Conservation (phyloP, 2,113 vertebrate genomes). For the Ranitomeya variabilis region DNA sequence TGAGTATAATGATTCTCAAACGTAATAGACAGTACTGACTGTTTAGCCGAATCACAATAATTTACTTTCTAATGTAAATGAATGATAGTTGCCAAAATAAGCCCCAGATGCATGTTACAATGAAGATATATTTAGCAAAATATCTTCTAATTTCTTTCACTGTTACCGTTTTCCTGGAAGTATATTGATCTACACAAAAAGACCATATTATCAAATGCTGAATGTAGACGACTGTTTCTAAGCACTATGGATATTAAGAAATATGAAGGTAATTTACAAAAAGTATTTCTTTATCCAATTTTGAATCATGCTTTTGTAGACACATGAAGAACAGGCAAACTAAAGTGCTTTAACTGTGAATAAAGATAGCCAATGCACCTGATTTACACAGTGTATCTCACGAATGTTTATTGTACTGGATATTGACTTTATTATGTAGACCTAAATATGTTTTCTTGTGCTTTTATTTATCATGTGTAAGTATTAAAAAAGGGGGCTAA, state of each 20-base stretch:
- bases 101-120: slow-evolving; percentile 43
- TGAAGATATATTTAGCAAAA: slow-evolving; percentile 57
- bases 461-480: no score
- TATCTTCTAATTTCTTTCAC: slow-evolving; percentile 53
- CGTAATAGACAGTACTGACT: slow-evolving; percentile 59
- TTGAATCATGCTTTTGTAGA: background rate
- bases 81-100: slow-evolving; percentile 57
- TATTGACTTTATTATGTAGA: background rate
- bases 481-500: no score
- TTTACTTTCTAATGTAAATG: slow-evolving; percentile 60
- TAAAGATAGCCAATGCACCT: background rate
- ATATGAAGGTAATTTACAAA: background rate
- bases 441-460: no score
- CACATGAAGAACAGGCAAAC: background rate
- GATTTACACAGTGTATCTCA: background rate
- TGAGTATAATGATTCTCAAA: slow-evolving; percentile 60
- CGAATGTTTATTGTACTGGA: background rate
- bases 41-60: slow-evolving; percentile 60
- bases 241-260: slow-evolving; percentile 13
- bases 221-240: slow-evolving; percentile 30
- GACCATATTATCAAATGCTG: slow-evolving; percentile 20
- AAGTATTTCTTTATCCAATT: background rate
- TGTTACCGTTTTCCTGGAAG: slow-evolving; percentile 36
- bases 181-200: slow-evolving; percentile 39
- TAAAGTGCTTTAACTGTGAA: background rate